Evolutionary conservation across 2,113 vertebrate species (phyloP).

Genomic region (Microcebus tavaratra): DNA sequence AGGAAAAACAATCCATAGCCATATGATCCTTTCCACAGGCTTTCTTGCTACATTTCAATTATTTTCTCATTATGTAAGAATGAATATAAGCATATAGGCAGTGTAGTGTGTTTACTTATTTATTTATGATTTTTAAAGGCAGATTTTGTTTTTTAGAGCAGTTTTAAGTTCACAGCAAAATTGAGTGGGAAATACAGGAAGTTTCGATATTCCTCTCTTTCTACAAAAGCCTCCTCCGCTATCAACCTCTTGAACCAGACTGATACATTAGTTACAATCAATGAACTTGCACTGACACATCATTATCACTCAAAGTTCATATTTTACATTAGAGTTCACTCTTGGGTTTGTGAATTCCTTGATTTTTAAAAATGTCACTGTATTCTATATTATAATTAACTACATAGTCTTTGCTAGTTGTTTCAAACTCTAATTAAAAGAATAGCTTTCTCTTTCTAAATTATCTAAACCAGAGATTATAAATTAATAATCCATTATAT

Average conservation of each 20-base stretch:
- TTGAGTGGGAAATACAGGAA: background rate
- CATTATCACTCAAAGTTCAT: background rate
- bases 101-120: background rate
- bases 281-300: background rate
- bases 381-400: background rate
- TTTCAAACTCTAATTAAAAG: background rate
- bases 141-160: background rate
- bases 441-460: background rate
- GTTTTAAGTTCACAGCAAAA: background rate
- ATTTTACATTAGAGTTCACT: background rate
- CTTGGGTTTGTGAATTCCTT: background rate
- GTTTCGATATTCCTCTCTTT: fast-evolving
- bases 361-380: background rate
- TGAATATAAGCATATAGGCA: background rate
- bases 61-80: background rate
- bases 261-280: background rate
- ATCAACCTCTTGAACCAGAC: background rate
- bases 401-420: background rate
- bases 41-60: background rate
- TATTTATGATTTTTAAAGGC: background rate
- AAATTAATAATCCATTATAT: background rate
- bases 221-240: background rate
- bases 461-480: background rate
- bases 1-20: background rate
- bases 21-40: background rate